A percentile compares a stretch with the other conserved stretches of the same genome.
phyloP scores from a whole-genome alignment of 2,113 vertebrate species.

The Gasterosteus nipponicus region DNA sequence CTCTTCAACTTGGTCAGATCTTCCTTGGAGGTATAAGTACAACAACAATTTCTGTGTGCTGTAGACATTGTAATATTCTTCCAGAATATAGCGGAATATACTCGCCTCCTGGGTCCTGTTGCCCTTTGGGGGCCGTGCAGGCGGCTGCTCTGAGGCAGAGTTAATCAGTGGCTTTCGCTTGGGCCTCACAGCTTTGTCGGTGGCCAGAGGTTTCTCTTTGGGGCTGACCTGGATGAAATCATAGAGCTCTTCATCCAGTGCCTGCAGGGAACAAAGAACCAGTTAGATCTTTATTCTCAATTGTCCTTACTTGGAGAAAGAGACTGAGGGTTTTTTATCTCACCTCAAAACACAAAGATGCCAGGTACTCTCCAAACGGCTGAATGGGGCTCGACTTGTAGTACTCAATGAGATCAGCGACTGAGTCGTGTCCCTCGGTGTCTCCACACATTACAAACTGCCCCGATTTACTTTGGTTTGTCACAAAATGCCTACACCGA shows the following conservation, averaged over 20 bases:
- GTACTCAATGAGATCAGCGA: slow-evolving; percentile 81
- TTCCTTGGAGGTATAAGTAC: neutral
- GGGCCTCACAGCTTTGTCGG: slow-evolving; percentile 47
- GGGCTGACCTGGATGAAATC: slow-evolving; percentile 74
- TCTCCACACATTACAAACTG: slow-evolving; percentile 84
- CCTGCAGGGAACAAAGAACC: slow-evolving; percentile 60
- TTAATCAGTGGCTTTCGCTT: slow-evolving; percentile 34
- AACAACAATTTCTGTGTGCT: neutral
- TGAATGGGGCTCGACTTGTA: slow-evolving; percentile 82
- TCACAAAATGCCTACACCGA: slow-evolving; percentile 88
- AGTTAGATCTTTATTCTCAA: neutral
- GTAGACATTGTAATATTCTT: neutral
- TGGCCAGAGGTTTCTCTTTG: slow-evolving; percentile 47
- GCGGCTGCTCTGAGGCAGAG: slow-evolving; percentile 33
- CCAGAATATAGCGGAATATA: neutral
- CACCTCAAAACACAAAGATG: slow-evolving; percentile 81
- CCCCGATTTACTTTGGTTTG: slow-evolving; percentile 80
- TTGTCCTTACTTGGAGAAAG: neutral
- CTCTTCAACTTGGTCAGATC: too few species aligned
- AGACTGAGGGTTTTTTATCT: slow-evolving; percentile 1
- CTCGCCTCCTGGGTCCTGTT: slow-evolving; percentile 49
- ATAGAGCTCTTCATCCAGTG: slow-evolving; percentile 70
- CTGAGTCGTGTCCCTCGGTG: slow-evolving; percentile 69
- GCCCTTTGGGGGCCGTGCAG: slow-evolving; percentile 56
- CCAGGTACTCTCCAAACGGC: slow-evolving; percentile 87